phyloP scores from a whole-genome alignment of 92 coral and sea anemone genomes.

The Blastomussa wellsi region DNA sequence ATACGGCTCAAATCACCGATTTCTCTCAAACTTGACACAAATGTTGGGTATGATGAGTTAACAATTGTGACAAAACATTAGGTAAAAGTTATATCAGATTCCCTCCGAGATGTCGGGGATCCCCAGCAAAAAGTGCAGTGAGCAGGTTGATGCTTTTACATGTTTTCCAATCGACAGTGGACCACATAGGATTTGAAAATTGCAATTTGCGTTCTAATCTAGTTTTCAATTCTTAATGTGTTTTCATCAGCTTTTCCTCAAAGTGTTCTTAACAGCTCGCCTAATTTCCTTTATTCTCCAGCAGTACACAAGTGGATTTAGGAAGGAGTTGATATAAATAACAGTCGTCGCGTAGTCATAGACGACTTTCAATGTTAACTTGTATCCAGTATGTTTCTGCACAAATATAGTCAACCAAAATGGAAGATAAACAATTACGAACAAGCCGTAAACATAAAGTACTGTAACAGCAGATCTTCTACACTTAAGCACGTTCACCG shows the following conservation, averaged over 20 bases:
- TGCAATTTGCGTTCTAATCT: too few relatives aligned
- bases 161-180: too few relatives aligned
- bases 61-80: too few relatives aligned
- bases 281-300: constrained; percentile 40
- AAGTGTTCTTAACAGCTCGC: constrained; percentile 18
- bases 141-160: too few relatives aligned
- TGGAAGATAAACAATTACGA: constrained; percentile 43
- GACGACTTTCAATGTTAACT: constrained; percentile 12
- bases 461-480: constrained; percentile 47
- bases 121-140: too few relatives aligned
- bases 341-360: constrained; percentile 33
- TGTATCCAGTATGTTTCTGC: constrained; percentile 26
- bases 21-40: too few relatives aligned
- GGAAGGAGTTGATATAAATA: constrained; percentile 31
- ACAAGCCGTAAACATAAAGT: constrained; percentile 28
- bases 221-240: too few relatives aligned
- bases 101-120: too few relatives aligned
- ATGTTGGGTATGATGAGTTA: too few relatives aligned
- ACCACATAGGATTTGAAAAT: too few relatives aligned
- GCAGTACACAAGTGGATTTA: constrained; percentile 44
- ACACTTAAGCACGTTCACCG: constrained; percentile 13
- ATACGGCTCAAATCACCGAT: too few relatives aligned
- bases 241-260: not conserved
- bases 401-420: constrained; percentile 24
- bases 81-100: too few relatives aligned